Conservation (phyloP, 2,797 vertebrate species). For the Taenioides sp. region DNA sequence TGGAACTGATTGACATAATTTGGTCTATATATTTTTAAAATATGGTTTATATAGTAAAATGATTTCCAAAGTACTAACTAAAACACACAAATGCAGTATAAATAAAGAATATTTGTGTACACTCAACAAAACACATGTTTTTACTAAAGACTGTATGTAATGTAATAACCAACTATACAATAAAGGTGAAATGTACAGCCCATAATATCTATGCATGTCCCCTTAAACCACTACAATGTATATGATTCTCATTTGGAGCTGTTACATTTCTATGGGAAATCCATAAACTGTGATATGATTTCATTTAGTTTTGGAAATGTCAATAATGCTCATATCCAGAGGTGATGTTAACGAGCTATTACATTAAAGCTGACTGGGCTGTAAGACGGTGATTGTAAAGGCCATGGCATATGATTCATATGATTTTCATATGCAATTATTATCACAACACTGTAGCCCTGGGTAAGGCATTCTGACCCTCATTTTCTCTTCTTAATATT, state of each 20-base stretch:
- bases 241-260: background rate
- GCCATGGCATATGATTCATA: slow-evolving; percentile 12
- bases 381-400: slow-evolving; percentile 11
- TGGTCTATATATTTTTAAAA: too few relatives aligned
- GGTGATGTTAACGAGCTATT: background rate
- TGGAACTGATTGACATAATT: too few relatives aligned
- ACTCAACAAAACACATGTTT: background rate
- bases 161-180: background rate
- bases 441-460: background rate
- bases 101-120: background rate
- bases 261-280: slow-evolving; percentile 8
- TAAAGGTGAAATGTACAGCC: background rate
- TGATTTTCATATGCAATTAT: slow-evolving; percentile 9
- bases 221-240: background rate
- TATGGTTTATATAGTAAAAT: too few relatives aligned
- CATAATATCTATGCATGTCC: background rate
- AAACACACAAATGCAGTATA: background rate
- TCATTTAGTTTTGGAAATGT: slow-evolving; percentile 2
- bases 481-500: slow-evolving; percentile 6
- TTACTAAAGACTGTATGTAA: background rate
- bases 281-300: slow-evolving; percentile 10
- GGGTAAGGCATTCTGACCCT: background rate
- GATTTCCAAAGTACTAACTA: too few relatives aligned
- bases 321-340: slow-evolving; percentile 9
- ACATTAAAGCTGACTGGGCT: slow-evolving; percentile 1